Evolutionary conservation across 2,113 vertebrate genomes (phyloP), one percentile per base, ranked within the genome.

Genomic region (Macquaria australasica): DNA sequence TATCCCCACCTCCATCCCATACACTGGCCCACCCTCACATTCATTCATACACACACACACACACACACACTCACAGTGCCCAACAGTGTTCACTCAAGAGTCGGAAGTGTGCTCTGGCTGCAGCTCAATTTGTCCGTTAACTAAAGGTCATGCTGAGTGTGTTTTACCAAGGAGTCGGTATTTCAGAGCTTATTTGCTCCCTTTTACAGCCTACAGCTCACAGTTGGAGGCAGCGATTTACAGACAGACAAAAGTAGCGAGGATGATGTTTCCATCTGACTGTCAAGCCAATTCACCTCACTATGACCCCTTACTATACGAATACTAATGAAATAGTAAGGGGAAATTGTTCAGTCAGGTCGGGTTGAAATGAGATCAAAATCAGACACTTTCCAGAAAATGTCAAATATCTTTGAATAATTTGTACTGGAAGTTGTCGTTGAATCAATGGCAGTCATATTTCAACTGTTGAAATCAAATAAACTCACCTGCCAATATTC

Each of bases 111-210:
- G 76, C 39, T 81, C 69, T 60, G 64, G 83, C 72, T 28, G 23
- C 87, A 69, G 81, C 90, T 91, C 90, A 85, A 87, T 93, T 92
- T 91, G 89, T 86, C 80, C 25, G 71, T 77, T 87, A 88, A 88
- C 79, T 87, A 92, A 93, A 93, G 92, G 92, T 93, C 92, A 90
- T 8, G 68, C 37, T 2, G n/a, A 81, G 69, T 86, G 79, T 86
- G 86, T 84, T 92, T 89, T 87, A 86, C 73, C 77, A 58, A 82
- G 77, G 55, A 89, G 82, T 87, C 72, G 16, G 64, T 77, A 83
- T 88, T 93, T 88, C 83, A 86, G 85, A 90, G 82, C 85, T 90
- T 85, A 89, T 91, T 91, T 89, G 25, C 64, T 82, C 60, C 69
- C 69, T 66, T 81, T 56, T 62, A 69, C 73, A 73, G 48, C 72